Evolutionary conservation across 2,113 vertebrate species (phyloP).

Genomic region (Platichthys flesus): DNA sequence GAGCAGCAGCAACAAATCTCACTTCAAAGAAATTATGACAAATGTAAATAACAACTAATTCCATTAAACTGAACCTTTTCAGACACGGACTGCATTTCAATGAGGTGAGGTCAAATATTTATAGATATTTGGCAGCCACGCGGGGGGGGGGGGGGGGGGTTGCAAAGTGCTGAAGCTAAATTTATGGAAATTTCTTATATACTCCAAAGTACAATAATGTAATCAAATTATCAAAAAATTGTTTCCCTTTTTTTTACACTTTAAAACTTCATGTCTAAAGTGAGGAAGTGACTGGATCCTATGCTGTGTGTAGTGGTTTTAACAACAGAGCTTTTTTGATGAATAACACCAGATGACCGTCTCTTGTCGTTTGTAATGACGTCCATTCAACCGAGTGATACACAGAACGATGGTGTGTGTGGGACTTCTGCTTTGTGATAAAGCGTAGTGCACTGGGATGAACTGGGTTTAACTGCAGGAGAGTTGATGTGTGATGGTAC

Average conservation of each 20-base stretch:
- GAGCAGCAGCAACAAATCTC: background rate
- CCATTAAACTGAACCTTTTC: conserved; percentile 2
- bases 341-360: too few species aligned
- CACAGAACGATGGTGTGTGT: too few species aligned
- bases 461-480: too few species aligned
- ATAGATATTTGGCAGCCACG: conserved; percentile 45
- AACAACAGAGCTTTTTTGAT: too few species aligned
- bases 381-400: too few species aligned
- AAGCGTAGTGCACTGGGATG: too few species aligned
- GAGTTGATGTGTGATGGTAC: too few species aligned
- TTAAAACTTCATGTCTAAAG: conserved; percentile 1
- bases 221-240: conserved; percentile 61
- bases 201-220: conserved; percentile 65
- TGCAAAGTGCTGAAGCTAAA: conserved; percentile 39
- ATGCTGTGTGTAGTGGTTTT: too few species aligned
- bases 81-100: conserved; percentile 14
- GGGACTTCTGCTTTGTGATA: too few species aligned
- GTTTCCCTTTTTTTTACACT: conserved; percentile 27
- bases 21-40: background rate
- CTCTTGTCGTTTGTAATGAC: too few species aligned
- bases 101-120: conserved; percentile 35
- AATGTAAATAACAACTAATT: background rate
- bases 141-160: background rate
- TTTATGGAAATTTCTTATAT: conserved; percentile 41
- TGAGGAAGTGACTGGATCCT: too few species aligned